These are phyloP conservation scores for Mechanitis messenoides DNA, from an alignment of 2,888 invertebrate genomes.

Conservation along the genomic window DNA sequence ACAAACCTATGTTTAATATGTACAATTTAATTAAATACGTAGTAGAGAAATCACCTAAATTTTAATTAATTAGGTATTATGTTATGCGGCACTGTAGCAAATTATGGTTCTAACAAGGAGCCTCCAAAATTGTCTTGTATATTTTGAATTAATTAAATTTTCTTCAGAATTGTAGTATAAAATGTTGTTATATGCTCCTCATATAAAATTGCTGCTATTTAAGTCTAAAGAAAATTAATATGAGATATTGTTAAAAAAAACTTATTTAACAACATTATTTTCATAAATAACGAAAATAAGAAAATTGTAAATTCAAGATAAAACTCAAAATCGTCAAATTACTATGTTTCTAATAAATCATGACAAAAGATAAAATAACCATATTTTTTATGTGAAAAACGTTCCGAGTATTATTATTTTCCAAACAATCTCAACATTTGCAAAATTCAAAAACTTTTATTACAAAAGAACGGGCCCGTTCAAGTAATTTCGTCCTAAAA, in stretches of 20 bases:
- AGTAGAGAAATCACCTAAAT: conserved; percentile 12
- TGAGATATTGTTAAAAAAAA: too few species aligned
- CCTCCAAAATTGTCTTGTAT: conserved; percentile 2
- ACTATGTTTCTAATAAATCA: too few species aligned
- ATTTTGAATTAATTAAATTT: not conserved
- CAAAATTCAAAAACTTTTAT: conserved; percentile 7
- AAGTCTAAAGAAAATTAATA: too few species aligned
- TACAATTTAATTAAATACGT: conserved; percentile 10
- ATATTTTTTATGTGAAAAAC: too few species aligned
- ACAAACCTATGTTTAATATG: not conserved
- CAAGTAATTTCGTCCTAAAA: conserved; percentile 13
- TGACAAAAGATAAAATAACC: too few species aligned
- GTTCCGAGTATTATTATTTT: not conserved
- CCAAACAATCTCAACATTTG: not conserved
- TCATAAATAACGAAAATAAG: too few species aligned
- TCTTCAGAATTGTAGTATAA: not conserved
- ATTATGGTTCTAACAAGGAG: conserved; percentile 1
- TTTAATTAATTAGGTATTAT: conserved; percentile 15
- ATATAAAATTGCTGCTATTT: too few species aligned
- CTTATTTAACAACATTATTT: too few species aligned
- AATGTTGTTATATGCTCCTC: too few species aligned
- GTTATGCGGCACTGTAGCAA: conserved; percentile 7
- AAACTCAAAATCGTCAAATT: too few species aligned
- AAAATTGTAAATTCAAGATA: too few species aligned
- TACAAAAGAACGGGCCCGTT: conserved; percentile 10